Evolutionary conservation across 2,888 invertebrate species (phyloP).

Genomic region (Diaperis boleti): DNA sequence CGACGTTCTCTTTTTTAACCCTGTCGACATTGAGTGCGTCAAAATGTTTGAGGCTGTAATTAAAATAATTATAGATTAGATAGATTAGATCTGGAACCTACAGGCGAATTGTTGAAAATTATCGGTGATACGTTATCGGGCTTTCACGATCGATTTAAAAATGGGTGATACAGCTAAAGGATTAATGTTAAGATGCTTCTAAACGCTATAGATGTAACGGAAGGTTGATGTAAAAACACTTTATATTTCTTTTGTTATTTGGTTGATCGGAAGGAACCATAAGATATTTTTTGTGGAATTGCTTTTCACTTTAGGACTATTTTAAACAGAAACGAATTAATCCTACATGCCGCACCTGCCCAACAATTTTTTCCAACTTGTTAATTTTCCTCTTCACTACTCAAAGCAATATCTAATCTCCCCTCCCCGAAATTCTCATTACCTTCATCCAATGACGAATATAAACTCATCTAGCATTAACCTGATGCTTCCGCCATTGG

Average conservation of each 20-base stretch:
- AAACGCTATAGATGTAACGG: not conserved
- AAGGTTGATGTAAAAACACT: too few relatives aligned
- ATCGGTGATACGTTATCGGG: slow-evolving; percentile 16
- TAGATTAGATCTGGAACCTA: not conserved
- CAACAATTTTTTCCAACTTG: not conserved
- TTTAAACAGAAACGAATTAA: not conserved
- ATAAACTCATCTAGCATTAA: slow-evolving; percentile 13
- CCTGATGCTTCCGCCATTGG: slow-evolving; percentile 19
- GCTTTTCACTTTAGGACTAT: too few relatives aligned
- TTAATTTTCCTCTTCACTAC: slow-evolving; percentile 10
- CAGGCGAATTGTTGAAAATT: slow-evolving; percentile 20
- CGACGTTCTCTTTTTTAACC: slow-evolving; percentile 14
- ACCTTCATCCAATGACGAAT: not conserved
- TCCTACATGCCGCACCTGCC: not conserved
- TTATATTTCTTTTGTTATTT: too few relatives aligned
- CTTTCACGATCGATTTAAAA: slow-evolving; percentile 10
- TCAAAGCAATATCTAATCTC: slow-evolving; percentile 9
- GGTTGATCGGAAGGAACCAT: too few relatives aligned
- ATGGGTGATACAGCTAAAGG: not conserved
- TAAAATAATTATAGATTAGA: slow-evolving; percentile 29
- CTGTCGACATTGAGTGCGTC: slow-evolving; percentile 2
- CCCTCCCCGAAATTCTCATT: not conserved
- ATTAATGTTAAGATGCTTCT: not conserved
- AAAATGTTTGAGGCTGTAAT: slow-evolving; percentile 15
- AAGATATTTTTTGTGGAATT: too few relatives aligned